Conservation (phyloP, 2,888 invertebrate genomes). For the Argyra leucocephala region DNA sequence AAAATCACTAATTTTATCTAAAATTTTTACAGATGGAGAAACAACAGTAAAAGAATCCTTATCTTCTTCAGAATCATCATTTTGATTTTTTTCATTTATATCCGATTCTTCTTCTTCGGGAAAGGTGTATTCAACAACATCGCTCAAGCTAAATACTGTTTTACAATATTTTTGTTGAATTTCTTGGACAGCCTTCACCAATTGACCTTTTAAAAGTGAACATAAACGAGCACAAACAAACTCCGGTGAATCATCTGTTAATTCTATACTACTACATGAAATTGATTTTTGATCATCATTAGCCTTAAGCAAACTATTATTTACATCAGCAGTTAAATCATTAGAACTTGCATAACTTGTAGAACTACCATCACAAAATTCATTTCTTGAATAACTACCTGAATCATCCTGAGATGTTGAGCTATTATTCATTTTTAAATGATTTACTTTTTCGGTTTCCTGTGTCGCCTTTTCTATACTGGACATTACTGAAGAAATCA, state of each 20-base stretch:
- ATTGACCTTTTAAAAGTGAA: conserved; percentile 66
- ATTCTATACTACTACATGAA: conserved; percentile 32
- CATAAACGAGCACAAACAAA: conserved; percentile 66
- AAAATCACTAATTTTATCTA: conserved; percentile 15
- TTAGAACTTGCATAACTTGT: conserved; percentile 33
- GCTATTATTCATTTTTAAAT: conserved; percentile 21
- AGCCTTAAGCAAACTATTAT: conserved; percentile 25
- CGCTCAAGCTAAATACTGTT: conserved; percentile 30
- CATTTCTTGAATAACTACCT: conserved; percentile 38
- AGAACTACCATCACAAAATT: conserved; percentile 31
- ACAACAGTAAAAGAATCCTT: conserved; percentile 13
- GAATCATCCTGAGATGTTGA: conserved; percentile 33
- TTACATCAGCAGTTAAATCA: conserved; percentile 32
- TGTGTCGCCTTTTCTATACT: conserved; percentile 32
- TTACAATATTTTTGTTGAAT: conserved; percentile 31
- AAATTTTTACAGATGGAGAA: conserved; percentile 10
- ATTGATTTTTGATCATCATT: conserved; percentile 31
- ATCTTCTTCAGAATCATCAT: conserved; percentile 11
- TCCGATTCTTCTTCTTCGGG: conserved; percentile 20
- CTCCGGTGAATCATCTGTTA: conserved; percentile 31
- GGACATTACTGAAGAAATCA: conserved; percentile 30
- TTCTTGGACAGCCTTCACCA: conserved; percentile 69
- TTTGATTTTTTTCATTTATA: conserved; percentile 21
- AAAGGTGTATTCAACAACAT: conserved; percentile 26
- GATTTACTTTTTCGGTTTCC: conserved; percentile 30